Conservation (phyloP, 2,888 invertebrate genomes). For the Scaptomyza caliginosa region DNA sequence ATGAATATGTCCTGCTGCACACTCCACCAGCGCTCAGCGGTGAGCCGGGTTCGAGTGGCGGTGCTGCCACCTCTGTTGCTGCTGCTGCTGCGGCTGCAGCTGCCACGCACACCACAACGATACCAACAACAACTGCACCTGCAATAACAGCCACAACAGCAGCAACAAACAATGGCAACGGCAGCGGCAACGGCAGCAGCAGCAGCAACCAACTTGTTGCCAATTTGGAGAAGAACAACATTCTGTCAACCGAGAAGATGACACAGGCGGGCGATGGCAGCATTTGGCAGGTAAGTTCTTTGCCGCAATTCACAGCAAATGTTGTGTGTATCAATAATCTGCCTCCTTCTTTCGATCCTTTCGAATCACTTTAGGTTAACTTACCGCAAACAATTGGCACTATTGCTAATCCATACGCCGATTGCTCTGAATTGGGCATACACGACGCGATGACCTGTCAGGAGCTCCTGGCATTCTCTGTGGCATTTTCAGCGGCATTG, state of each 20-base stretch:
- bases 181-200: conserved; percentile 8
- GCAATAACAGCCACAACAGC: conserved; percentile 22
- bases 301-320: too few species aligned
- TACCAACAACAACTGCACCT: conserved; percentile 29
- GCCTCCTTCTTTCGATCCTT: not conserved
- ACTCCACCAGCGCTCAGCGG: conserved; percentile 84
- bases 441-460: conserved; percentile 88
- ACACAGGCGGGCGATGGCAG: conserved; percentile 92
- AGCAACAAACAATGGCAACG: conserved; percentile 11
- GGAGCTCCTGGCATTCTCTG: conserved; percentile 95
- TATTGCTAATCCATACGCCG: conserved; percentile 83
- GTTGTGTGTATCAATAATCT: too few species aligned
- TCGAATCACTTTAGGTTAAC: conserved; percentile 79
- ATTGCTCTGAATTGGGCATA: conserved; percentile 86
- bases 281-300: conserved; percentile 86
- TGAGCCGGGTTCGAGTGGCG: conserved; percentile 50
- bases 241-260: conserved; percentile 94
- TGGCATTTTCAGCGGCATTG: conserved; percentile 94
- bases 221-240: conserved; percentile 84
- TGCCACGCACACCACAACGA: conserved; percentile 6
- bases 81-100: conserved; percentile 17
- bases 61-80: conserved; percentile 18
- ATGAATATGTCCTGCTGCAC: conserved; percentile 92
- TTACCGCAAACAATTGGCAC: conserved; percentile 84
- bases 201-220: conserved; percentile 3